Evolutionary conservation across 2,113 vertebrate species (phyloP).

Genomic region (Brienomyrus brachyistius): DNA sequence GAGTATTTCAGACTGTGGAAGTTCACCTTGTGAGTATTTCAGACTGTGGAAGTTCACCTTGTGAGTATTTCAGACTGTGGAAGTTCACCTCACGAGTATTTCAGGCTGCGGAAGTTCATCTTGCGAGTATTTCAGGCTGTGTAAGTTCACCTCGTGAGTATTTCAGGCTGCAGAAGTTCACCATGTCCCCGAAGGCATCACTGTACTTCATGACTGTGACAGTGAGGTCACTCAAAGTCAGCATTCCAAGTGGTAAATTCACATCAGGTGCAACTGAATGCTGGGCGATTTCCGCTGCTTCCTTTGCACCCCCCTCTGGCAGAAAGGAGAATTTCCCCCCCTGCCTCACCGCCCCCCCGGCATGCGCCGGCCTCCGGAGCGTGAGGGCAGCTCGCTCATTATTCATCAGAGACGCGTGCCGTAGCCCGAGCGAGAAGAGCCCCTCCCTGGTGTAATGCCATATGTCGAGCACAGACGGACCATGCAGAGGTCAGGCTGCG

Average conservation of each 20-base stretch:
- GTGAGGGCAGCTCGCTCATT: not conserved
- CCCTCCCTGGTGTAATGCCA: not conserved
- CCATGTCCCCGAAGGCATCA: not conserved
- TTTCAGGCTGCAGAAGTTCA: not conserved
- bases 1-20: not conserved
- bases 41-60: not conserved
- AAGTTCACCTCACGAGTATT: conserved; percentile 48
- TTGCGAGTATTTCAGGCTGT: conserved; percentile 45
- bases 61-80: not conserved
- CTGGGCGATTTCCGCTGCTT: not conserved
- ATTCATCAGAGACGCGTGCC: not conserved
- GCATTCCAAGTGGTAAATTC: not conserved
- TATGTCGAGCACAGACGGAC: not conserved
- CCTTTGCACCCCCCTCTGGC: not conserved
- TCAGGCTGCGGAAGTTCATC: conserved; percentile 54
- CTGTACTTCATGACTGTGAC: not conserved
- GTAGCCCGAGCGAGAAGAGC: not conserved
- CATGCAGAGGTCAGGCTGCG: not conserved
- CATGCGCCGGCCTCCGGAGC: not conserved
- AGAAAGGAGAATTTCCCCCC: not conserved
- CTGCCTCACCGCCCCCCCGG: not conserved
- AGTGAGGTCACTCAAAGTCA: not conserved
- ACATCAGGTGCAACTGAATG: not conserved
- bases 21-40: not conserved
- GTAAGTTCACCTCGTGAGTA: conserved; percentile 44